Percentiles rank a stretch among this genome's conserved stretches.
Evolutionary conservation across 2,113 vertebrate genomes (phyloP).

Genomic region (Osmerus eperlanus): DNA sequence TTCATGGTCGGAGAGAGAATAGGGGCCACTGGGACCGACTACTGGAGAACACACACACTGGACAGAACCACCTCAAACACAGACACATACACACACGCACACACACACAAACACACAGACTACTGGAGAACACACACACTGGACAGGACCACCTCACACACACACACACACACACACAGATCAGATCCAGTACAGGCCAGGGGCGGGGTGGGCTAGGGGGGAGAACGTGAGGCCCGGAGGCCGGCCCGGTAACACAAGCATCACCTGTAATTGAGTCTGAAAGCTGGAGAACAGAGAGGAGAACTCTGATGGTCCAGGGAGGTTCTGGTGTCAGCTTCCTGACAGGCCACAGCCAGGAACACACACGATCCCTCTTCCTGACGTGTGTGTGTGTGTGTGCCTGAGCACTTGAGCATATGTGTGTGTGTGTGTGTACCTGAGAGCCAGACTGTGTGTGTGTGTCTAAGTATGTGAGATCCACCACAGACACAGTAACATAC

Average conservation of each 20-base stretch:
- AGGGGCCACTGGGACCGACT: too few relatives aligned
- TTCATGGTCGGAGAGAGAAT: too few relatives aligned
- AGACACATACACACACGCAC: too few relatives aligned
- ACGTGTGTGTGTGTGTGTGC: conserved; percentile 27
- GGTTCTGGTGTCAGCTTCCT: too few relatives aligned
- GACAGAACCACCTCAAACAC: too few relatives aligned
- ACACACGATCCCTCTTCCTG: not conserved
- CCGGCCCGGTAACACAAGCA: conserved; percentile 39
- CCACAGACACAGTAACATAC: not conserved
- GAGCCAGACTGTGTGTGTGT: not conserved
- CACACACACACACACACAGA: too few relatives aligned
- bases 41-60: too few relatives aligned
- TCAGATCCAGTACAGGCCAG: not conserved
- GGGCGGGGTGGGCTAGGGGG: conserved; percentile 25
- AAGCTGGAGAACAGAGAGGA: conserved; percentile 45
- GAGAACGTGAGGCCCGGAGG: conserved; percentile 45
- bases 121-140: too few relatives aligned
- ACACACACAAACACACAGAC: too few relatives aligned
- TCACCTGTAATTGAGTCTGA: conserved; percentile 61
- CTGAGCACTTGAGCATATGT: not conserved
- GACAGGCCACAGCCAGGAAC: too few relatives aligned
- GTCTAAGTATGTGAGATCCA: not conserved
- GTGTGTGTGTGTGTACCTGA: too few relatives aligned
- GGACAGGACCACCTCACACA: too few relatives aligned
- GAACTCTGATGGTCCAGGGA: conserved; percentile 37